Conservation (phyloP, 2,888 invertebrate genomes). For the Xanthorhoe designata region DNA sequence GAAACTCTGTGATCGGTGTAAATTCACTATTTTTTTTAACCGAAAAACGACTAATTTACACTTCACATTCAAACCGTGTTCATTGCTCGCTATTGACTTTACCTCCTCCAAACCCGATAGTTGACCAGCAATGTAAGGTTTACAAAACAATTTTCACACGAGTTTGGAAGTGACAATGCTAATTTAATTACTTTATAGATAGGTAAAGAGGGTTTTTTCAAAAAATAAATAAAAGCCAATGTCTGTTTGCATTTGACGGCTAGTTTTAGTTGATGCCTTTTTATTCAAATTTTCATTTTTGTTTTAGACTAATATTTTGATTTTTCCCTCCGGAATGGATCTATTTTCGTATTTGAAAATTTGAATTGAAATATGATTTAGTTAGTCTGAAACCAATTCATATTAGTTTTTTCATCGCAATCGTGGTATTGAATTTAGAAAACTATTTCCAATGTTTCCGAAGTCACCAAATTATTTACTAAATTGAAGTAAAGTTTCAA, state of each 20-base stretch:
- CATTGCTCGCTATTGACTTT: slow-evolving; percentile 36
- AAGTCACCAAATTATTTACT: too few species aligned
- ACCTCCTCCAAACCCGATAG: slow-evolving; percentile 19
- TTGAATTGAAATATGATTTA: slow-evolving; percentile 27
- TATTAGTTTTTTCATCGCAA: neutral
- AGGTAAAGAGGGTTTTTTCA: slow-evolving; percentile 43
- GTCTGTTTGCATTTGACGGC: slow-evolving; percentile 59
- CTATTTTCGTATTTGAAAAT: slow-evolving; percentile 37
- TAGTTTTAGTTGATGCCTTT: slow-evolving; percentile 28
- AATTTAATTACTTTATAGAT: slow-evolving; percentile 56
- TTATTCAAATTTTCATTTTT: slow-evolving; percentile 20
- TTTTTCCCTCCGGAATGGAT: slow-evolving; percentile 32
- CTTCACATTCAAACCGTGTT: slow-evolving; percentile 34
- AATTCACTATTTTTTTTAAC: slow-evolving; percentile 20
- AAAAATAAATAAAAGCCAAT: slow-evolving; percentile 68
- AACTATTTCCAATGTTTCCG: neutral
- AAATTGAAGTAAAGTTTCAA: too few species aligned
- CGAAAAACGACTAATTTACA: slow-evolving; percentile 36
- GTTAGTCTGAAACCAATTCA: slow-evolving; percentile 12
- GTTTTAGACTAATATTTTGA: slow-evolving; percentile 38
- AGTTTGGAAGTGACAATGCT: slow-evolving; percentile 40
- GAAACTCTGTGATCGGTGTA: slow-evolving; percentile 27
- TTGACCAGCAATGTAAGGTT: slow-evolving; percentile 23
- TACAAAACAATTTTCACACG: slow-evolving; percentile 22
- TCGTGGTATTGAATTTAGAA: neutral